Evolutionary conservation across 2,888 invertebrate genomes (phyloP).

Genomic region (Xylocampa areola): DNA sequence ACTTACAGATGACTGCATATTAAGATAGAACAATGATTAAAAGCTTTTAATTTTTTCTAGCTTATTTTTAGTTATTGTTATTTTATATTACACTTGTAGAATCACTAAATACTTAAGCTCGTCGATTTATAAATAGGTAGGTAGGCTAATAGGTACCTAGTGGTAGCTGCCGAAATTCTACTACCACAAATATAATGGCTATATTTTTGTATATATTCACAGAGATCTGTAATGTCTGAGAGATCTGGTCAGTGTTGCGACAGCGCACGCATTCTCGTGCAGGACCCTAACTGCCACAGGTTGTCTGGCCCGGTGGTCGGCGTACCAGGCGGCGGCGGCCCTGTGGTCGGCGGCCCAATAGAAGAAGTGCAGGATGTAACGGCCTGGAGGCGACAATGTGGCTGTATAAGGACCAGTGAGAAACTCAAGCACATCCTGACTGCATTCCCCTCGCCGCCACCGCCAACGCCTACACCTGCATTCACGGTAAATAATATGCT

Average conservation of each 20-base stretch:
- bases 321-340: neutral
- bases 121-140: too few relatives aligned
- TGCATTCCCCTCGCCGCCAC: constrained; percentile 73
- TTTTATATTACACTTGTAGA: too few relatives aligned
- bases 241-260: too few relatives aligned
- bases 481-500: neutral
- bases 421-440: constrained; percentile 75
- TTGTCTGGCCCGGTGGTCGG: neutral
- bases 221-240: constrained; percentile 20
- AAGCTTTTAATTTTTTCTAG: too few relatives aligned
- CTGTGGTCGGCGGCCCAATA: neutral
- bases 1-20: too few relatives aligned
- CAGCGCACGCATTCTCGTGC: constrained; percentile 1
- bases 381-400: constrained; percentile 71
- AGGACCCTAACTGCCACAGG: neutral
- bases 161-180: too few relatives aligned
- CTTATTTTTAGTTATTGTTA: too few relatives aligned
- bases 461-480: constrained; percentile 65
- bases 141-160: too few relatives aligned
- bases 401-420: constrained; percentile 80
- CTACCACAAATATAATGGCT: too few relatives aligned
- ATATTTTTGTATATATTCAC: neutral
- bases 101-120: too few relatives aligned
- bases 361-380: constrained; percentile 20
- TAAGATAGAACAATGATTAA: too few relatives aligned